A percentile compares a stretch with the other conserved stretches of the same genome.
Evolutionary conservation across 2,797 vertebrate genomes (phyloP).

Genomic region (Staurois parvus): DNA sequence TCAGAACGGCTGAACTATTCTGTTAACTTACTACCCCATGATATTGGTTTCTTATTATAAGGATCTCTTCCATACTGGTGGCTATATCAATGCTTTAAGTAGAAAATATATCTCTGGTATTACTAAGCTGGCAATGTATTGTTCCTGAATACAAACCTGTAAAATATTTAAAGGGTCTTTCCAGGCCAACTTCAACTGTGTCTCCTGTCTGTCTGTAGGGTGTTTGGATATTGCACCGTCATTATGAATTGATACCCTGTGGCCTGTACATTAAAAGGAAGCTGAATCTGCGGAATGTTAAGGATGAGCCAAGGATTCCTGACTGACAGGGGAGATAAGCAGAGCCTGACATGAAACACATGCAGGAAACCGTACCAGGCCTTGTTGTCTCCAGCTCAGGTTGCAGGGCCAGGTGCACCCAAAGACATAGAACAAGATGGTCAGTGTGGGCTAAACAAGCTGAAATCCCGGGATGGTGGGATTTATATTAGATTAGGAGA

Average conservation of each 20-base stretch:
- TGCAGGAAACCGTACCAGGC: slow-evolving; percentile 74
- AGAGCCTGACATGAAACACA: slow-evolving; percentile 35
- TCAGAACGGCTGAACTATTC: no score
- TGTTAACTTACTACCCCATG: no score
- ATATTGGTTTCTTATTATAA: no score
- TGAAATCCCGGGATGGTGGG: no score
- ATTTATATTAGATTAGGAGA: no score
- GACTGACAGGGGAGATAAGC: slow-evolving; percentile 77
- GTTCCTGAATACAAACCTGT: neutral
- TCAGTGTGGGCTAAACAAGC: no score
- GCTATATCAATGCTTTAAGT: no score
- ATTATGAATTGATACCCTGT: slow-evolving; percentile 51
- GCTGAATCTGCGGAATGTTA: slow-evolving; percentile 65
- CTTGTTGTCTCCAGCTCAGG: slow-evolving; percentile 63
- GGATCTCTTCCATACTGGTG: no score
- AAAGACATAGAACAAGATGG: neutral
- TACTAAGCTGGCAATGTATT: no score
- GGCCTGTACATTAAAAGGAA: slow-evolving; percentile 59
- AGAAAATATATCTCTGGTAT: no score
- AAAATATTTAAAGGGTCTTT: neutral
- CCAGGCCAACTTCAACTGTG: neutral
- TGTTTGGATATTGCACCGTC: slow-evolving; percentile 25
- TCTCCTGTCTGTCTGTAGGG: neutral
- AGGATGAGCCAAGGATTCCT: slow-evolving; percentile 72
- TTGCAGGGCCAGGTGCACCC: slow-evolving; percentile 23